phyloP scores from a whole-genome alignment of 1,140 invertebrate species.

The Babylonia areolata region DNA sequence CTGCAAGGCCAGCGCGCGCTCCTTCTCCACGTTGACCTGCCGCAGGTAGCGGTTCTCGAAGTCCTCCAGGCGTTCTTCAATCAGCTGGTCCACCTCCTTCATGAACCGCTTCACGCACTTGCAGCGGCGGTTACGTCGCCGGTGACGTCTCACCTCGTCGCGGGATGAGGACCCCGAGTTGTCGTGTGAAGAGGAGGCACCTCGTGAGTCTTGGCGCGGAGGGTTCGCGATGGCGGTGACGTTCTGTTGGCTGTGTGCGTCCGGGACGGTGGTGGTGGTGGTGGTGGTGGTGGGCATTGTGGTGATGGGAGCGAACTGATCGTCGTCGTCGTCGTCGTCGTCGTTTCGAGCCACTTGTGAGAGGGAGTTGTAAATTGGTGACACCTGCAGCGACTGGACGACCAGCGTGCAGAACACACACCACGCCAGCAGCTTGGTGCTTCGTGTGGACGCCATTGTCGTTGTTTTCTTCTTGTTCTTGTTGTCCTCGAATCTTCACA shows the following conservation, averaged over 20 bases:
- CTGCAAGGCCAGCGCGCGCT: background rate
- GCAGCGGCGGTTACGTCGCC: constrained; percentile 15
- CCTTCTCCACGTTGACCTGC: constrained; percentile 23
- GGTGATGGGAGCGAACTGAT: background rate
- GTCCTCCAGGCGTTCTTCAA: constrained; percentile 29
- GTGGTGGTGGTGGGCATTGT: background rate
- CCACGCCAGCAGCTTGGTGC: background rate
- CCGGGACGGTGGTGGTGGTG: background rate
- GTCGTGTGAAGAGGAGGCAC: background rate
- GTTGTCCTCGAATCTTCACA: no score
- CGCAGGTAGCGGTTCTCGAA: constrained; percentile 38
- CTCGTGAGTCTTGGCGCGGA: background rate
- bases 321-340: no score
- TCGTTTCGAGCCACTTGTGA: no score
- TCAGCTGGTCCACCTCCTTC: constrained; percentile 29
- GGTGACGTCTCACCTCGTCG: background rate
- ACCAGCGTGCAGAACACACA: background rate
- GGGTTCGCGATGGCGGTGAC: background rate
- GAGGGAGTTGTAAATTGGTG: background rate
- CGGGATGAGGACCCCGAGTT: background rate
- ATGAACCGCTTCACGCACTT: constrained; percentile 32
- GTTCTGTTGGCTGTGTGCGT: background rate
- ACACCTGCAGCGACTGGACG: background rate
- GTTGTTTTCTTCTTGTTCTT: background rate
- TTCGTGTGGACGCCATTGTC: background rate